Conservation (phyloP, 64 coral and sea anemone genomes). For the Actinia tenebrosa region DNA sequence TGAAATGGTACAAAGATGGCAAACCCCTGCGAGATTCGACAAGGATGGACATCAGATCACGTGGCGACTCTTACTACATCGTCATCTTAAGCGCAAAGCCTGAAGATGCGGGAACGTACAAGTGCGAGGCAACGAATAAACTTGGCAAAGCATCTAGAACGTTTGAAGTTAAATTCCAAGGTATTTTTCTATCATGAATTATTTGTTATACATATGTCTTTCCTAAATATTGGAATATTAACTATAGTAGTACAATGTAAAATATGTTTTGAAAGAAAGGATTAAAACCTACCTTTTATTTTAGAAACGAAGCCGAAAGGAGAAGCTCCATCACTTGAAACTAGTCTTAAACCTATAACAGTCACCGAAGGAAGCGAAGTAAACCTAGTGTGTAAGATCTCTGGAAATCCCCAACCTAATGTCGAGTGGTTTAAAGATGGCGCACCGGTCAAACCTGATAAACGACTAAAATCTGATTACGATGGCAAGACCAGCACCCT, state of each 20-base stretch:
- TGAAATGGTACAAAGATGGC: slow-evolving; percentile 10
- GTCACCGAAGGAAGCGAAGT: slow-evolving; percentile 52
- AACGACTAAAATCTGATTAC: slow-evolving; percentile 34
- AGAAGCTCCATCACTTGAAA: slow-evolving; percentile 47
- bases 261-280: too few relatives aligned
- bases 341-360: slow-evolving; percentile 40
- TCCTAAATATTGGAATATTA: too few relatives aligned
- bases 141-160: slow-evolving; percentile 51
- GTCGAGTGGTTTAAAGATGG: slow-evolving; percentile 74
- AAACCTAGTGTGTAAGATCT: slow-evolving; percentile 62
- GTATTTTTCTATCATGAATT: background rate
- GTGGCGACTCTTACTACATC: slow-evolving; percentile 58
- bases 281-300: background rate
- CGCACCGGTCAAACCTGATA: slow-evolving; percentile 43
- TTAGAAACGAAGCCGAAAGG: slow-evolving; percentile 59
- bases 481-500: slow-evolving; percentile 58
- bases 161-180: slow-evolving; percentile 61
- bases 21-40: slow-evolving; percentile 60
- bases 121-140: slow-evolving; percentile 78
- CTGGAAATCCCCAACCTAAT: slow-evolving; percentile 71
- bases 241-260: too few relatives aligned
- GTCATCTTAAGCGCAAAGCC: slow-evolving; percentile 45
- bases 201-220: too few relatives aligned
- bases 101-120: slow-evolving; percentile 78
- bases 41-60: slow-evolving; percentile 42